These are phyloP conservation scores for Neelides sp. DNA, from an alignment of 1,140 invertebrate species.

Conservation along the genomic window DNA sequence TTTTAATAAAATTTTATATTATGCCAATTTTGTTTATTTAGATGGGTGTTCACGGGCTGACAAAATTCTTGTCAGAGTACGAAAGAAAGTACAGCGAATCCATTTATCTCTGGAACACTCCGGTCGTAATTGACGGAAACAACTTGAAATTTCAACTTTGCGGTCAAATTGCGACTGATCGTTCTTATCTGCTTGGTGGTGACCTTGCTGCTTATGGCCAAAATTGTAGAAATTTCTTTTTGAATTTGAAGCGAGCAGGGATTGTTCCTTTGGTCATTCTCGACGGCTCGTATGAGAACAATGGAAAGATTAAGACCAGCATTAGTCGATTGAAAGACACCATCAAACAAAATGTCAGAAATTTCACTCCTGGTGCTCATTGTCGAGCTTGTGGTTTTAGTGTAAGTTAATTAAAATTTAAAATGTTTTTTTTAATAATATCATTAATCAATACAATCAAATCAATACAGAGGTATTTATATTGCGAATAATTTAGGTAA, in stretches of 20 bases:
- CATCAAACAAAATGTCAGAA: constrained; percentile 15
- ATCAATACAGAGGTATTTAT: not conserved
- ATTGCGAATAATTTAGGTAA: not conserved
- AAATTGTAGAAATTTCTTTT: constrained; percentile 36
- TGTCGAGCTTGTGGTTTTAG: constrained; percentile 9
- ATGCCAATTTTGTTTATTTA: too few relatives aligned
- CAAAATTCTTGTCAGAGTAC: too few relatives aligned
- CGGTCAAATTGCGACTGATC: too few relatives aligned
- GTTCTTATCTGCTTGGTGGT: constrained; percentile 38
- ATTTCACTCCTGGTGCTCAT: constrained; percentile 20
- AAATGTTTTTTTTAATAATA: constrained; percentile 1
- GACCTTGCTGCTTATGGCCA: constrained; percentile 38
- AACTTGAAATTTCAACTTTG: too few relatives aligned
- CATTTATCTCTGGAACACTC: too few relatives aligned
- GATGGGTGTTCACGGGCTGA: too few relatives aligned
- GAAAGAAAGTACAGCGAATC: too few relatives aligned
- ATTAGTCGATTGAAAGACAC: constrained; percentile 33
- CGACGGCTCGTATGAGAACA: constrained; percentile 39
- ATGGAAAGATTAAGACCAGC: constrained; percentile 32
- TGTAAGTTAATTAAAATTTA: not conserved
- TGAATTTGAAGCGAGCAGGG: constrained; percentile 35
- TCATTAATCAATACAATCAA: not conserved
- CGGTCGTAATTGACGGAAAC: too few relatives aligned
- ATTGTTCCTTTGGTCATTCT: constrained; percentile 40
- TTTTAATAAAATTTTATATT: too few relatives aligned